These are phyloP conservation scores for Cheilosia grossa DNA, from an alignment of 2,888 invertebrate species.

Conservation along the genomic window DNA sequence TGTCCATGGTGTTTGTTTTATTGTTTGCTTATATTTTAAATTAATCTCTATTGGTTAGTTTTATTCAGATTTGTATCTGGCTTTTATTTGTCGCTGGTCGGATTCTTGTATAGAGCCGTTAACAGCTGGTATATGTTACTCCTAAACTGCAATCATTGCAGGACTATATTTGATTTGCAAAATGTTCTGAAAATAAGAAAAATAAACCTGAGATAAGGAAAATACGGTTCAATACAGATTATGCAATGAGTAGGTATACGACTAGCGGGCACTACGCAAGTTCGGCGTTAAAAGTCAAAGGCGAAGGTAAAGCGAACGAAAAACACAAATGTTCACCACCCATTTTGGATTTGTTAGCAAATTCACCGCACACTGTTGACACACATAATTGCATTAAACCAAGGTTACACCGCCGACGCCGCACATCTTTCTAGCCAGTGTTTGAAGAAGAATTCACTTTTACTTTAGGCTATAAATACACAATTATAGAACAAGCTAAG, in stretches of 20 bases:
- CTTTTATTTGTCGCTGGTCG: conserved; percentile 61
- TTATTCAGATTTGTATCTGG: conserved; percentile 28
- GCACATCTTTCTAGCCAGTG: conserved; percentile 26
- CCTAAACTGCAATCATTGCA: conserved; percentile 60
- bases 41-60: conserved; percentile 43
- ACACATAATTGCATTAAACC: conserved; percentile 71
- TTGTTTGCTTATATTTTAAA: conserved; percentile 19
- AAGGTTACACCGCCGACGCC: conserved; percentile 47
- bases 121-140: conserved; percentile 37
- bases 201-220: conserved; percentile 22
- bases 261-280: conserved; percentile 66
- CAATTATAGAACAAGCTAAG: conserved; percentile 45
- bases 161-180: conserved; percentile 65
- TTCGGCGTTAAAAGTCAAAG: conserved; percentile 73
- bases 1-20: conserved; percentile 63
- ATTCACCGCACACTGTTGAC: conserved; percentile 57
- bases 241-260: conserved; percentile 53
- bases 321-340: conserved; percentile 34
- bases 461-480: conserved; percentile 70
- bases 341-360: conserved; percentile 28
- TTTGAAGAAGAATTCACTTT: conserved; percentile 74
- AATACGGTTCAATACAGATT: conserved; percentile 56
- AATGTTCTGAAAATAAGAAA: conserved; percentile 67
- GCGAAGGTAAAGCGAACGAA: conserved; percentile 63
- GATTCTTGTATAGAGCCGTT: conserved; percentile 56